Base-by-base conservation (phyloP, 2,113 vertebrate species). In the Polypterus bichir region DNA sequence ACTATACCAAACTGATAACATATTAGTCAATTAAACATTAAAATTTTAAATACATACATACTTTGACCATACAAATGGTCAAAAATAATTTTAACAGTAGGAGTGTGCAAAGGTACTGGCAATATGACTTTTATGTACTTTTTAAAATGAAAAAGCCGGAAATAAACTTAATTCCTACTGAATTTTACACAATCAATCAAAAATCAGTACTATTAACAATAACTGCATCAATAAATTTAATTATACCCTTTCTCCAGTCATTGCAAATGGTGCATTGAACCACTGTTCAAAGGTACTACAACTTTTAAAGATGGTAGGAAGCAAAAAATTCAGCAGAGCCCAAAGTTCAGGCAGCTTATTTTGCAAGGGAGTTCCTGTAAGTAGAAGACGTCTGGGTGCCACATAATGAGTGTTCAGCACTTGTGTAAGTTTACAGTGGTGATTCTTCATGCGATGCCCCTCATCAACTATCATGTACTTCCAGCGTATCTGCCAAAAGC, bases 391-490 rank as follows among this genome's bases (percentile, higher is more conserved):
- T 2, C 95, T 87, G 1, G 95, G 95, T 3, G 95, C 95, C 64
- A 98, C 93, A 0, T 98, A 98, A 71, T 98, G 95, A 1, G 95
- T 97, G 73, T 98, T 98, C 69, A 98, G 66, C 77, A 98, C 95
- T 76, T 98, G 95, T 8, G 95, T 98, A 76, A 98, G 77, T 69
- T 97, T 98, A 69, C 95, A 98, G 73, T 98, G 95, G 71, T 98
- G 95, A 71, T 98, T 98, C 83, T 98, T 98, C 95, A 98, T 98
- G 9, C 94, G 88, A 74, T 98, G 94, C 48, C 95, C 95, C 76
- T 98, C 95, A 4, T 98, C 95, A 65, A 98, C 94, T 1, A 98
- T 97, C 95, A 98, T 98, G 72, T 97, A 98, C 73, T 98, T 98
- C 95, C 95, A 98, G 63, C 94, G 92, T 68, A 98, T 95, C 95